Evolutionary conservation across 2,888 invertebrate species (phyloP), one percentile per base, ranked within the genome.

Genomic region (Dryomyza anilis): DNA sequence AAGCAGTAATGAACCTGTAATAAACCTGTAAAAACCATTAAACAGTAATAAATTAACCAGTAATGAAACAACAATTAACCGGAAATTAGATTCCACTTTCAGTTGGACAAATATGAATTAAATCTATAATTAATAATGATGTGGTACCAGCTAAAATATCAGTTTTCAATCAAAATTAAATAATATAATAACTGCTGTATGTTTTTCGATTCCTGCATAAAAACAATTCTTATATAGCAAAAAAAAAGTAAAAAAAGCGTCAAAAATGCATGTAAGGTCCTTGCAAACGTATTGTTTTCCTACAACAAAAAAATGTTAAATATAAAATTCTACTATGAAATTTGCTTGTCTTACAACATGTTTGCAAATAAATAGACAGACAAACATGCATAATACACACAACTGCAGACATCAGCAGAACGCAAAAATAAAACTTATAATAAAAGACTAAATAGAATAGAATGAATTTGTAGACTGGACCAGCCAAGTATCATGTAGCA

Each of bases 331-430:
- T 39, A 36, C 23, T 56, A 39, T 21, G 29, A 2, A 56, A 36
- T 14, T n/a, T 56, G 10, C 21, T 23, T 56, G 56, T 56, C 12
- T n/a, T 33, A 39, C 56, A 56, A 56, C 33, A 39, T 36, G 56
- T 56, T 36, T 21, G 39, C n/a, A 39, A 57, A 21, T 23, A 55
- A 21, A 55, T 25, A 21, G 29, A 29, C n/a, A 52, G n/a, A 29
- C 4, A n/a, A n/a, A 29, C 6, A 29, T 43, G 19, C 16, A 43
- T 43, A 6, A 16, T 16, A 2, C 43, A 16, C 16, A n/a, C 19
- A 16, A 16, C 14, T 39, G 36, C n/a, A 36, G 8, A n/a, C n/a
- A 39, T 39, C 7, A 16, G 8, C 8, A 43, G 19, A 19, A 43
- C 19, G 43, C 43, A 43, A 19, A 19, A 43, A 16, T 16, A 43